Evolutionary conservation across 2,113 vertebrate species (phyloP).

Genomic region (Alexandromys fortis): DNA sequence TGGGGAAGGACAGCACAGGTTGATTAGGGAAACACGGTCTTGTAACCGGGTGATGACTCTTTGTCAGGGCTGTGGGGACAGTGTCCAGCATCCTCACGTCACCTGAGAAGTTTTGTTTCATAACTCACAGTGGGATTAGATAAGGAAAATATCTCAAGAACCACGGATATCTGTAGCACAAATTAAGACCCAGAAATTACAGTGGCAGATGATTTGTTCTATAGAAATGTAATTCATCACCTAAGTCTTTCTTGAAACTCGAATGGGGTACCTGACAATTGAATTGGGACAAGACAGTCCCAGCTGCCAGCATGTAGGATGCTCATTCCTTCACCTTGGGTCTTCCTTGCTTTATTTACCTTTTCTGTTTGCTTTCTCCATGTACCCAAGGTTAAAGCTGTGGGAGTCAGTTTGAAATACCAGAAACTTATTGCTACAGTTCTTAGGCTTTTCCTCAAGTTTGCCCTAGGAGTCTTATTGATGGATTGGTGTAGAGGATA

Average conservation of each 20-base stretch:
- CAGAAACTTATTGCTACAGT: not conserved
- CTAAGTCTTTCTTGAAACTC: not conserved
- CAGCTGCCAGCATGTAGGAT: accelerated
- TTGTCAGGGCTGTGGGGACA: not conserved
- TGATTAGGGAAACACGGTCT: not conserved
- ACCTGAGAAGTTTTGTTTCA: not conserved
- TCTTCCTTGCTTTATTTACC: not conserved
- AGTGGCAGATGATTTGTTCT: not conserved
- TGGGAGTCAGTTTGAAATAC: not conserved
- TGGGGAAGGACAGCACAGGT: not conserved
- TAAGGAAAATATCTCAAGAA: not conserved
- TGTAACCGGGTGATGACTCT: not conserved
- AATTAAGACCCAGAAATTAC: not conserved
- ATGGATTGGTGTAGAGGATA: no score
- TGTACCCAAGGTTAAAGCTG: no score
- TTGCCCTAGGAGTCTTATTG: not conserved
- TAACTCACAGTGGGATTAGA: not conserved
- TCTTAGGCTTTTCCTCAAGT: not conserved
- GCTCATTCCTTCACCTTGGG: accelerated
- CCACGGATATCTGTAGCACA: not conserved
- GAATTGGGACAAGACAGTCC: not conserved
- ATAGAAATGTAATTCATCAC: not conserved
- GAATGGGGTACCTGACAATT: no score
- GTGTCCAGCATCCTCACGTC: accelerated
- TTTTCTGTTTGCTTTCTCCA: not conserved